These are phyloP conservation scores for Pardalotus punctatus DNA, from an alignment of 2,113 vertebrate species.

Conservation along the genomic window DNA sequence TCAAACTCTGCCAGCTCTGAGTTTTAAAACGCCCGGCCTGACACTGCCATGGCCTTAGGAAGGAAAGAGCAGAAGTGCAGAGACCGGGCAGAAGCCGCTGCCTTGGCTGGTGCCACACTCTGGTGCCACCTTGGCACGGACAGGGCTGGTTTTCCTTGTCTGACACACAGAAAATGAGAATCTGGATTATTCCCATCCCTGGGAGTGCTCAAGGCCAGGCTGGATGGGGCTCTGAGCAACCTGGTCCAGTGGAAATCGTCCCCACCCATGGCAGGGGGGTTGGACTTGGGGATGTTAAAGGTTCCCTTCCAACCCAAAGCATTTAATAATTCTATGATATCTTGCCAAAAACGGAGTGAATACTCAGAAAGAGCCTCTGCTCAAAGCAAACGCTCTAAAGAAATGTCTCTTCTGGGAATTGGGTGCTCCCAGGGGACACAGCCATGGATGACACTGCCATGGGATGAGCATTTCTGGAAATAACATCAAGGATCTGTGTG, in stretches of 20 bases:
- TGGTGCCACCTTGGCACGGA: not conserved
- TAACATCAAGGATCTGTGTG: rapidly evolving
- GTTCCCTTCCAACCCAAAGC: not conserved
- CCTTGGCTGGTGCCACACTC: not conserved
- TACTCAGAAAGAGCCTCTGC: not conserved
- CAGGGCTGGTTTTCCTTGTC: not conserved
- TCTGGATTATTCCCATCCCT: not conserved
- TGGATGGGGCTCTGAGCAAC: not conserved
- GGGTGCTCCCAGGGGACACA: not conserved
- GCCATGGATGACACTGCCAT: not conserved
- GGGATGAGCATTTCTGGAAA: not conserved
- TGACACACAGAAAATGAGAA: not conserved
- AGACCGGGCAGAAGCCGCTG: not conserved
- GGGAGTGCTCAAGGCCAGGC: not conserved
- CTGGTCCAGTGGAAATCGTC: not conserved
- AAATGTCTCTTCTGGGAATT: not conserved
- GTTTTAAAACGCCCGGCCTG: not conserved
- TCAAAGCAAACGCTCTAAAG: not conserved
- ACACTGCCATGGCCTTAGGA: not conserved
- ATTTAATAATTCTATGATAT: not conserved
- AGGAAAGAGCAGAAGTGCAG: not conserved
- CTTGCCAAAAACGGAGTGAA: not conserved
- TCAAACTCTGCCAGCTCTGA: not conserved
- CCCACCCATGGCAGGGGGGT: not conserved
- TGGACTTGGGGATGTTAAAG: not conserved